Percentiles rank a stretch among this genome's conserved stretches.
Conservation (phyloP, 2,113 vertebrate genomes). For the Microtus ochrogaster region DNA sequence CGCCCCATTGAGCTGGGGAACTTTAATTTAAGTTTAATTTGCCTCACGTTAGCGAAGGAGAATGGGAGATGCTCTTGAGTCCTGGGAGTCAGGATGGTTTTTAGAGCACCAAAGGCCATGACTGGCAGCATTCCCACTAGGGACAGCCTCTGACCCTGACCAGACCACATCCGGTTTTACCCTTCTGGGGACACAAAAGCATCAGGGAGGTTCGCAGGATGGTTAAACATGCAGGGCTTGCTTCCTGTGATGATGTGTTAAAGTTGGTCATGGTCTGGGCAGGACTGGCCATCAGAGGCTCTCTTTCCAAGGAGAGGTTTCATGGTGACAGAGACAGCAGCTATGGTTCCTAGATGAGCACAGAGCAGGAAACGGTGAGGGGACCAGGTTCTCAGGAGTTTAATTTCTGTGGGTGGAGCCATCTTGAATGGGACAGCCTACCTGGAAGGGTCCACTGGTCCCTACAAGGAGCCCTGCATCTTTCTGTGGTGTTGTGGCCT, state of each 20-base stretch:
- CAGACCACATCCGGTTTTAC: neutral
- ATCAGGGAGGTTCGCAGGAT: neutral
- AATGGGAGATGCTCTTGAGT: neutral
- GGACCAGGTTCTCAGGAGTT: neutral
- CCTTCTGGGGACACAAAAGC: neutral
- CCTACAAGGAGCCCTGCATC: neutral
- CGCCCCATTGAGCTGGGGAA: neutral
- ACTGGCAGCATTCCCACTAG: neutral
- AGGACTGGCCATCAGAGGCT: neutral
- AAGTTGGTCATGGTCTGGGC: neutral
- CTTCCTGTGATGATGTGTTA: neutral
- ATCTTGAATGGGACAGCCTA: neutral
- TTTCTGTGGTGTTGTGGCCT: neutral
- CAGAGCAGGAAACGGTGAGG: rapidly evolving
- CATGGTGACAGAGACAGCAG: neutral
- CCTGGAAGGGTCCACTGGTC: neutral
- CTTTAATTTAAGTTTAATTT: neutral
- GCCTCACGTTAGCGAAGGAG: neutral
- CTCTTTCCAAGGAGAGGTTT: neutral
- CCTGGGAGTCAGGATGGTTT: neutral
- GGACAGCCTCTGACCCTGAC: neutral
- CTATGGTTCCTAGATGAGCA: rapidly evolving
- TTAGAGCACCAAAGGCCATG: neutral
- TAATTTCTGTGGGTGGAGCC: neutral
- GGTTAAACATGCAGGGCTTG: neutral